phyloP scores from a whole-genome alignment of 2,888 invertebrate species.

The Cyclophora punctaria region DNA sequence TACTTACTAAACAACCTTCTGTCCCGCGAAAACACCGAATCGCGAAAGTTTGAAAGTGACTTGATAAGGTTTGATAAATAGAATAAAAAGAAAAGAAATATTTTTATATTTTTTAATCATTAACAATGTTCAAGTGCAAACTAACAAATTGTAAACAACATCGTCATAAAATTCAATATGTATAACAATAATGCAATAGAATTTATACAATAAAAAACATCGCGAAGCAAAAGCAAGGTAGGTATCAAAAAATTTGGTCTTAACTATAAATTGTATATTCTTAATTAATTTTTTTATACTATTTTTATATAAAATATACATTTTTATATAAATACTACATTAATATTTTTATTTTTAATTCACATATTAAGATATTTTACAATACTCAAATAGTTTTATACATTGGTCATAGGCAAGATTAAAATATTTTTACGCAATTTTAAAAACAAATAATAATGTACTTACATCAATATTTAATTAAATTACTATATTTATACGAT shows the following conservation, averaged over 20 bases:
- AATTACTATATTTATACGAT: no score
- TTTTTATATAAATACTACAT: no score
- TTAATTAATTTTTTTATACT: background rate
- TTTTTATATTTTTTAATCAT: conserved; percentile 53
- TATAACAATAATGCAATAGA: conserved; percentile 63
- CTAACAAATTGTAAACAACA: conserved; percentile 61
- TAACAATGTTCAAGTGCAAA: conserved; percentile 64
- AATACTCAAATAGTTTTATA: no score
- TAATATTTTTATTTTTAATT: no score
- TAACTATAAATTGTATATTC: background rate
- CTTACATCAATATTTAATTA: no score
- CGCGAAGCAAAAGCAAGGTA: conserved; percentile 12
- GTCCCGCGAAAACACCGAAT: no score
- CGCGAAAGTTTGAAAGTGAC: background rate
- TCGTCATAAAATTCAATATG: conserved; percentile 63
- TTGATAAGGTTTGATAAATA: conserved; percentile 4
- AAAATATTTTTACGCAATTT: no score
- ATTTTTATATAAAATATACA: no score
- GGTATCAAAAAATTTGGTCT: background rate
- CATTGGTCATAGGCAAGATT: no score
- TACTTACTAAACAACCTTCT: no score
- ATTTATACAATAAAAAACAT: conserved; percentile 27
- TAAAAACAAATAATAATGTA: no score
- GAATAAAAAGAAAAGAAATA: conserved; percentile 16
- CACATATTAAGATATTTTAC: no score